Evolutionary conservation across 2,888 invertebrate species (phyloP), one percentile per base, ranked within the genome.

Genomic region (Gastrophysa polygoni): DNA sequence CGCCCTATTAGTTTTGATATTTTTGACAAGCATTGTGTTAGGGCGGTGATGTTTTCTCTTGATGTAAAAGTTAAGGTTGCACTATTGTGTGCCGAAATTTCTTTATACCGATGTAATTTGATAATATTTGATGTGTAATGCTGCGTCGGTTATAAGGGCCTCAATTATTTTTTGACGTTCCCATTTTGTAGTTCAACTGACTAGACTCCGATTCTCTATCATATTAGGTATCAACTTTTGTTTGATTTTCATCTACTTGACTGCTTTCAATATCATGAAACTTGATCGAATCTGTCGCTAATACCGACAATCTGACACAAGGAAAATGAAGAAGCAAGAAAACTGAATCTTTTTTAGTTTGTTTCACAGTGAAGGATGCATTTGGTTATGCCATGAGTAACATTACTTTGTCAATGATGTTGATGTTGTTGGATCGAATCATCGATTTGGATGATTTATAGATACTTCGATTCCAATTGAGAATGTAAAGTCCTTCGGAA

Each of bases 11-110:
- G 64, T 66, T 66, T 54, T 57, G 47, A 61, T 24, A 58, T 59
- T 64, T 64, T 66, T 69, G 69, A 69, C 71, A 71, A 60, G 63
- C 59, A 68, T 71, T 71, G 67, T 69, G 63, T 69, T 58, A 64
- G 66, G 64, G 66, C 68, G 68, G 67, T 64, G 71, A 65, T 69
- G 61, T 61, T 67, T 60, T 69, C 64, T 67, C 64, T 66, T 43
- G 54, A 43, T 54, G 54, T 54, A 21, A 43, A 54, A 54, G 54
- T 54, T 54, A 63, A 69, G 63, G 66, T 66, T 63, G 59, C 63
- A 63, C 62, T 58, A 62, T 62, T 62, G 62, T 62, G 62, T 54
- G 46, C 28, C 43, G 24, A 58, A 61, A 54, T 58, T 58, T 57
- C 62, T 62, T 58, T 62, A 58, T 58, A 58, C 43, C 50, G 38